Evolutionary conservation across 2,797 vertebrate genomes (phyloP), one percentile per base, ranked within the genome.

Genomic region (Aeoliscus strigatus): DNA sequence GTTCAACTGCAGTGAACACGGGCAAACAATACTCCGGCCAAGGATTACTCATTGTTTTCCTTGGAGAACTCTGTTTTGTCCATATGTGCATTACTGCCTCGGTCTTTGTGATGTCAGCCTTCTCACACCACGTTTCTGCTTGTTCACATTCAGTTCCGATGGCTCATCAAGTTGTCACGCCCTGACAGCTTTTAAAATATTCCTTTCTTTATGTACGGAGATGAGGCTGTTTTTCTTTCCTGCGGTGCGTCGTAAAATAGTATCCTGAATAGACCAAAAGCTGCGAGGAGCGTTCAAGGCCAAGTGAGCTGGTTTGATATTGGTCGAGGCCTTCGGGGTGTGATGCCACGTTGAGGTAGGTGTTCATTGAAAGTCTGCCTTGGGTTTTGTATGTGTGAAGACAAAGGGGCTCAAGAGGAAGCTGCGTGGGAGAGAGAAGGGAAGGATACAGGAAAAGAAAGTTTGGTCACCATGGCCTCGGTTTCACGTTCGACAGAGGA

Each of bases 201-300:
- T 83, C 79, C 68, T 79, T 57, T 75, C 68, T 81, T 79, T 66
- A 63, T 73, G 68, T 73, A 39, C 39, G 24, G n/a, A 43, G 27
- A 63, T 54, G 37, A n/a, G 4, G 35, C 36, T 66, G 12, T 45
- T 42, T 32, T 55, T 60, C 49, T 58, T 58, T 48, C 40, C 48
- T 40, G n/a, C 29, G 31, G 42, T 39, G 34, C 46, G 42, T 48
- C 42, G 60, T 66, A 70, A 77, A 80, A 73, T 53, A 60, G 39
- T 13, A 25, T 40, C 27, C 18, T 30, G 48, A 82, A 80, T 58
- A 56, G 33, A 63, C 53, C 60, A 46, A 74, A 64, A 46, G 51
- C 65, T 68, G 60, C 49, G 61, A 71, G 55, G 57, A 70, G 44
- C 49, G 48, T 55, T 63, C 53, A 71, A 72, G 60, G 66, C 64